A percentile compares a stretch with the other conserved stretches of the same genome.
These are phyloP conservation scores for Sphaeramia orbicularis DNA, from an alignment of 2,797 vertebrate species.

Conservation along the genomic window DNA sequence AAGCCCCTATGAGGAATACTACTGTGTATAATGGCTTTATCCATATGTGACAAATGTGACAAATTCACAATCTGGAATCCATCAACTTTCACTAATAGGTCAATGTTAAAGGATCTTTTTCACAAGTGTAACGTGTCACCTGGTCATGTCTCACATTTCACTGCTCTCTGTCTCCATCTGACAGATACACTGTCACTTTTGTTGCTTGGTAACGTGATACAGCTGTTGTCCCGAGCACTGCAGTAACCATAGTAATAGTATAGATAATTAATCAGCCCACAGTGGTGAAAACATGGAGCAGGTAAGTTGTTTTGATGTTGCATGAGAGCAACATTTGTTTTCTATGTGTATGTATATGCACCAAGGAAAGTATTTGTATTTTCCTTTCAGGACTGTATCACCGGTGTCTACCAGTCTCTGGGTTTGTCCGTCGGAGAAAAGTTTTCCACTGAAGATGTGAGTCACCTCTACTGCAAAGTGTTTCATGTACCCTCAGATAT, in stretches of 20 bases:
- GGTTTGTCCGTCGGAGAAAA: conserved; percentile 64
- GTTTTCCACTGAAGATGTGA: conserved; percentile 72
- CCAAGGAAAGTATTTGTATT: neutral
- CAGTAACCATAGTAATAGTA: conserved; percentile 68
- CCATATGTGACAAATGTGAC: too few species aligned
- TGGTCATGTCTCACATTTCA: conserved; percentile 51
- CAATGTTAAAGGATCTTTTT: conserved; percentile 8
- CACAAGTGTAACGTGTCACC: conserved; percentile 36
- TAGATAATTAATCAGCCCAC: conserved; percentile 76
- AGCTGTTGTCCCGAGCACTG: conserved; percentile 50
- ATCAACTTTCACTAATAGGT: conserved; percentile 18
- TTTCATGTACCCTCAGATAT: conserved; percentile 64
- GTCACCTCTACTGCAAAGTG: conserved; percentile 75
- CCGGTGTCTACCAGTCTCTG: conserved; percentile 55
- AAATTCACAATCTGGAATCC: too few species aligned
- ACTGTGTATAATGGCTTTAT: too few species aligned
- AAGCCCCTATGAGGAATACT: too few species aligned
- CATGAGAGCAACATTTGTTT: conserved; percentile 17
- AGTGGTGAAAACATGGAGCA: conserved; percentile 72
- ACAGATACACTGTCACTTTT: conserved; percentile 65
- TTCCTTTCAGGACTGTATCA: conserved; percentile 53
- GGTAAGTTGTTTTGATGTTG: conserved; percentile 59
- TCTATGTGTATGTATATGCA: conserved; percentile 1
- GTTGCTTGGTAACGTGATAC: conserved; percentile 71
- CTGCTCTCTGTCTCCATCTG: conserved; percentile 34